Base-by-base conservation (phyloP, 2,797 vertebrate genomes). In the Cryptoblepharus egeriae region DNA sequence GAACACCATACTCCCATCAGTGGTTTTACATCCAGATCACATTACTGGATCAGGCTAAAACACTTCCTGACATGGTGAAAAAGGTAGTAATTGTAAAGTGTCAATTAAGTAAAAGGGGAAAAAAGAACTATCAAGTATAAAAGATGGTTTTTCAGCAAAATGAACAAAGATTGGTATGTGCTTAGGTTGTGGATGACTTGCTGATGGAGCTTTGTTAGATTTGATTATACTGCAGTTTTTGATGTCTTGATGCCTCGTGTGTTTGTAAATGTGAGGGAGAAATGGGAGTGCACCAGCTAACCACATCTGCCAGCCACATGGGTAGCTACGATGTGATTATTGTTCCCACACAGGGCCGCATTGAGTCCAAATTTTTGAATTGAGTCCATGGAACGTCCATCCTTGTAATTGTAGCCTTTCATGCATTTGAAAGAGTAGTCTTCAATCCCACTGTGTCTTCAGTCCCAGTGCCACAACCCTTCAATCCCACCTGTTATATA, bases 261-360 rank as follows among this genome's bases (percentile, higher is more conserved):
- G 91, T 82, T 85, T 93, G 89, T 94, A 90, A 88, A 92, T 92
- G 89, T 91, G 92, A 61, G 92, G 91, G 85, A 90, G 82, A 49
- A 49, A 49, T 49, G 49, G 49, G 49, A 52, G 49, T 52, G 49
- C 49, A 15, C 49, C 13, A 52, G 4, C 4, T 52, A 52, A 15
- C 15, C 49, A 52, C 49, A 52, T 15, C 49, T 52, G 49, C 45
- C 45, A 49, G 45, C 45, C 45, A 93, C 89, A 89, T 82, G 91
- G 89, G 4, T 45, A 37, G 39, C 61, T 90, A 52, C 15, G 15
- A 2, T 15, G 18, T 52, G 49, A 2, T 16, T 16, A 52, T 16
- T 13, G 6, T 52, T 52, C 10, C 49, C 10, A 10, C 49, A 52
- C 49, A 52, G 49, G 49, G 15, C 49, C 15, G 49, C 15, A 52